Conservation (phyloP, 2,888 invertebrate species). For the Oeneis ivallda region DNA sequence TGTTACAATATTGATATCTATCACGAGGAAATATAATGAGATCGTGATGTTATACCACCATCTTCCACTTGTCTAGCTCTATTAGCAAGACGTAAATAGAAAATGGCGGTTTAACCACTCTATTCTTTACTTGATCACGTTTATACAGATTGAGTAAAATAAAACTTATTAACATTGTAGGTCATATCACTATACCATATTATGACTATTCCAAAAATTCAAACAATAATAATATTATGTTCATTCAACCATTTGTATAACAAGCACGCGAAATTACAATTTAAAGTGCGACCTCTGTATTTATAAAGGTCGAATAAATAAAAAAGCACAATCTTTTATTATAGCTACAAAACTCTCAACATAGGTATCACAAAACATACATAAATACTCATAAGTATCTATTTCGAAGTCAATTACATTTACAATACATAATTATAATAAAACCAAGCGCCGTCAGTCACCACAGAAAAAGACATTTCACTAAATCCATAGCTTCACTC, state of each 20-base stretch:
- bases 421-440: not conserved
- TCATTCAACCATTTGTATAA: not conserved
- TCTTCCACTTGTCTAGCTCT: too few species aligned
- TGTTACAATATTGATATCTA: not conserved
- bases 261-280: not conserved
- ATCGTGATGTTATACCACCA: too few species aligned
- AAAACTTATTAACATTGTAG: not conserved
- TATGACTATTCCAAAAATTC: not conserved
- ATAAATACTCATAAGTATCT: not conserved
- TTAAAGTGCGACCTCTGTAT: not conserved
- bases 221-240: not conserved
- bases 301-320: not conserved
- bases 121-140: too few species aligned
- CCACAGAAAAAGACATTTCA: not conserved
- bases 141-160: not conserved
- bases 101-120: too few species aligned
- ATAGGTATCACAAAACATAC: not conserved
- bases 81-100: too few species aligned
- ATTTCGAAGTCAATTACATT: not conserved
- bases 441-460: not conserved
- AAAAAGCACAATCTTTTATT: not conserved
- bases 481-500: not conserved
- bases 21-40: not conserved
- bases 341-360: not conserved
- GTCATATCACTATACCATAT: not conserved